Conservation (phyloP, 2,113 vertebrate species). For the Alaudala cheleensis region DNA sequence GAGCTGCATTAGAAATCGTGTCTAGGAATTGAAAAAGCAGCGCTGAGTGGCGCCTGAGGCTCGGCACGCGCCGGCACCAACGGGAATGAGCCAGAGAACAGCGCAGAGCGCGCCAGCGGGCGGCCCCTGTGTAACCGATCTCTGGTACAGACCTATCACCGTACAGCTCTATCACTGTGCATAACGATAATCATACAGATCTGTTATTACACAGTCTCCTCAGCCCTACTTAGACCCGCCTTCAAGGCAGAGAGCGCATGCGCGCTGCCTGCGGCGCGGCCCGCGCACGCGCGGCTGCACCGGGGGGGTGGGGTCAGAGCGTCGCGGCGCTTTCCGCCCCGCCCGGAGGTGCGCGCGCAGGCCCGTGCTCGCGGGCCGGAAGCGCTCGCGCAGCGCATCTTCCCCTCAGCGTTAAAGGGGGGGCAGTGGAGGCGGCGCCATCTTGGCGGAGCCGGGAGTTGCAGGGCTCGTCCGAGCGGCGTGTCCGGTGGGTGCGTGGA, state of each 20-base stretch:
- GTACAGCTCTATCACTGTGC: rapidly evolving
- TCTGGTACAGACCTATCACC: rapidly evolving
- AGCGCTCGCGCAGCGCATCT: not conserved
- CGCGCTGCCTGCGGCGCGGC: rapidly evolving
- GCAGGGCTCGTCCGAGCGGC: not conserved
- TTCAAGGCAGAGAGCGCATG: rapidly evolving
- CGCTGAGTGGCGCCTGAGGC: rapidly evolving
- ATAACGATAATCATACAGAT: rapidly evolving
- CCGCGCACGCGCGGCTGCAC: rapidly evolving
- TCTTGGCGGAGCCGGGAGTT: constrained; percentile 10
- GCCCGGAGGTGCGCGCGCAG: not conserved
- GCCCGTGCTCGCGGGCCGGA: not conserved
- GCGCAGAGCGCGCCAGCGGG: no score
- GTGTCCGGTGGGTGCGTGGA: constrained; percentile 33
- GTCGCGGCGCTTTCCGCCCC: rapidly evolving
- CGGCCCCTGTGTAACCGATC: not conserved
- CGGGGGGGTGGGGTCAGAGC: not conserved
- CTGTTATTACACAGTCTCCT: rapidly evolving
- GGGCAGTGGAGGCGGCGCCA: not conserved
- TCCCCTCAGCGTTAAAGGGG: not conserved
- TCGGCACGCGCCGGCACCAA: not conserved
- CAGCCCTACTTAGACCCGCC: rapidly evolving
- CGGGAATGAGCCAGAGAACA: not conserved
- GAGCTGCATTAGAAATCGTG: rapidly evolving
- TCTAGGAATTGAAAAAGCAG: rapidly evolving